phyloP scores from a whole-genome alignment of 2,113 vertebrate species.

The Polyodon spathula region DNA sequence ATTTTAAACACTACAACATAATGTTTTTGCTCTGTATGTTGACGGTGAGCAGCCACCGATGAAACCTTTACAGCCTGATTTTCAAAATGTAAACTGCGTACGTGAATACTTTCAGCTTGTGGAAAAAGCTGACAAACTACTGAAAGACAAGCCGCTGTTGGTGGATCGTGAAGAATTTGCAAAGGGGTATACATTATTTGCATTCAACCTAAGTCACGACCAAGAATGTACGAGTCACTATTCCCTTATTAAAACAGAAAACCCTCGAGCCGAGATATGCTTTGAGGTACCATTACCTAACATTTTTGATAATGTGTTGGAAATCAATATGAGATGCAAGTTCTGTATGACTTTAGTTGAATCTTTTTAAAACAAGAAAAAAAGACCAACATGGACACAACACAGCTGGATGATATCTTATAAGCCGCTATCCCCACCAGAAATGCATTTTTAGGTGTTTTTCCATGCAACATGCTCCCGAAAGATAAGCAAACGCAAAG shows the following conservation, averaged over 20 bases:
- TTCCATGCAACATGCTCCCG: not conserved
- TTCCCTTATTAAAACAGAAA: conserved; percentile 8
- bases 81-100: not conserved
- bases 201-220: conserved; percentile 1
- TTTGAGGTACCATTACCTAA: not conserved
- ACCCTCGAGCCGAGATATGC: not conserved
- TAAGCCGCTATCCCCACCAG: not conserved
- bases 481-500: not conserved
- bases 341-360: not conserved
- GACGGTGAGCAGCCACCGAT: not conserved
- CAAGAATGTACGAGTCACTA: not conserved
- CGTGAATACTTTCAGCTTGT: conserved; percentile 6
- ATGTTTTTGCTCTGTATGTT: not conserved
- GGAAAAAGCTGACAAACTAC: conserved; percentile 1
- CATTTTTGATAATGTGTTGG: not conserved
- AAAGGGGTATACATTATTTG: conserved; percentile 3
- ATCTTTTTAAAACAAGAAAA: not conserved
- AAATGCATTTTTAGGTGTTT: not conserved
- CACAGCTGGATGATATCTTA: not conserved
- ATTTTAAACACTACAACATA: conserved; percentile 2
- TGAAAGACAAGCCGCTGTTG: not conserved
- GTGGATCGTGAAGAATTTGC: not conserved
- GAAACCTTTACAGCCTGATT: not conserved
- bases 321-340: not conserved
- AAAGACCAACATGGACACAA: not conserved